Conservation (phyloP, 2,113 vertebrate species). For the Gambusia affinis region DNA sequence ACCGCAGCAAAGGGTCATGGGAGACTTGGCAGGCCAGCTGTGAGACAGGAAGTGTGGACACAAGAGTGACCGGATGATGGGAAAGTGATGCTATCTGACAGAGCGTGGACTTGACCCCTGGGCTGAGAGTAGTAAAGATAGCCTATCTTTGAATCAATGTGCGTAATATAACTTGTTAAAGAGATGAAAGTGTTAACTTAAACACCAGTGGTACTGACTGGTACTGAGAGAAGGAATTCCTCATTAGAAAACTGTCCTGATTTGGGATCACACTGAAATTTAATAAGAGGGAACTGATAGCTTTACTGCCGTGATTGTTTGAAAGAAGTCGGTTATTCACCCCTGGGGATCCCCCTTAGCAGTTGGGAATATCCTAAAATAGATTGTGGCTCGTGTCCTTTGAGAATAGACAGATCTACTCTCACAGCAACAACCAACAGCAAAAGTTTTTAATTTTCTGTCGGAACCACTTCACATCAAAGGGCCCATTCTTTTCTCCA, state of each 20-base stretch:
- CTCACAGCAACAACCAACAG: conserved; percentile 49
- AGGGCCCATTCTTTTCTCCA: conserved; percentile 6
- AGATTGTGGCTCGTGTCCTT: conserved; percentile 61
- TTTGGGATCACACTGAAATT: conserved; percentile 40
- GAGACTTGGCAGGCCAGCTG: conserved; percentile 74
- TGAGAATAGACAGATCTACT: conserved; percentile 66
- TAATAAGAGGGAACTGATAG: conserved; percentile 31
- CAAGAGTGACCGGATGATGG: conserved; percentile 71
- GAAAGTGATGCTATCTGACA: conserved; percentile 73
- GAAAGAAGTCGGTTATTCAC: conserved; percentile 69
- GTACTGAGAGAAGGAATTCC: not conserved
- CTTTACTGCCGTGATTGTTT: conserved; percentile 48
- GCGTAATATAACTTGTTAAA: conserved; percentile 40
- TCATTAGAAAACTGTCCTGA: conserved; percentile 13
- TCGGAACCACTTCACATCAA: conserved; percentile 34
- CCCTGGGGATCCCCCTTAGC: conserved; percentile 56
- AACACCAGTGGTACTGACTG: not conserved
- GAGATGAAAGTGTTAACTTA: conserved; percentile 19
- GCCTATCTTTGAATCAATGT: conserved; percentile 48
- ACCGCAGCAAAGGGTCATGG: conserved; percentile 76
- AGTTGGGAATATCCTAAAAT: conserved; percentile 67
- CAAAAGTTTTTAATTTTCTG: conserved; percentile 37
- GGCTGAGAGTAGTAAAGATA: conserved; percentile 47
- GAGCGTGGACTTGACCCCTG: conserved; percentile 41
- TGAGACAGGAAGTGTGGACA: conserved; percentile 77